Evolutionary conservation across 2,113 vertebrate species (phyloP).

Genomic region (Zosterops pallidus): DNA sequence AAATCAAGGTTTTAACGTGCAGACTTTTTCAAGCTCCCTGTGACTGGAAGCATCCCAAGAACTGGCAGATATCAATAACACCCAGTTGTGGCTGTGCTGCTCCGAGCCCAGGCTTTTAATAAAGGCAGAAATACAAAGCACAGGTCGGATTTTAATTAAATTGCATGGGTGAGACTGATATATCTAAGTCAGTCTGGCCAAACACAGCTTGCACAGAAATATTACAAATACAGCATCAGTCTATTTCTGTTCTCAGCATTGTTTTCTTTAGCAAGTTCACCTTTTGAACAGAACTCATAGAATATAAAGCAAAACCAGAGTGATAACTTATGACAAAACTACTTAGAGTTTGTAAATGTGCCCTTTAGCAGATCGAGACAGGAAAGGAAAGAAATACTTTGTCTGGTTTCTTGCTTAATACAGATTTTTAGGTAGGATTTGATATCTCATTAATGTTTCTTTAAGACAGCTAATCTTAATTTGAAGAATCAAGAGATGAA

Average conservation of each 20-base stretch:
- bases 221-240: rapidly evolving
- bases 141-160: not conserved
- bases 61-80: not conserved
- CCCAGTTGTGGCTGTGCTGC: not conserved
- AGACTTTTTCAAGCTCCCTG: not conserved
- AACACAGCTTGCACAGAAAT: not conserved
- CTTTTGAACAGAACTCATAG: not conserved
- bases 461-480: not conserved
- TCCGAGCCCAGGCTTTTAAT: not conserved
- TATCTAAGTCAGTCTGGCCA: not conserved
- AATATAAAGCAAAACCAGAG: not conserved
- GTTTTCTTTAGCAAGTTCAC: not conserved
- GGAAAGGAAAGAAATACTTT: not conserved
- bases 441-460: not conserved
- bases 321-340: not conserved
- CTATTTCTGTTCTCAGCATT: not conserved
- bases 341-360: not conserved
- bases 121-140: not conserved
- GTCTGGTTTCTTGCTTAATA: not conserved
- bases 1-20: not conserved
- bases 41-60: not conserved
- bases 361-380: not conserved
- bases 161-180: not conserved
- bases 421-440: not conserved
- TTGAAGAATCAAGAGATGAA: not conserved